Base-by-base conservation (phyloP, 2,888 invertebrate genomes). In the Calliopum simillimum region DNA sequence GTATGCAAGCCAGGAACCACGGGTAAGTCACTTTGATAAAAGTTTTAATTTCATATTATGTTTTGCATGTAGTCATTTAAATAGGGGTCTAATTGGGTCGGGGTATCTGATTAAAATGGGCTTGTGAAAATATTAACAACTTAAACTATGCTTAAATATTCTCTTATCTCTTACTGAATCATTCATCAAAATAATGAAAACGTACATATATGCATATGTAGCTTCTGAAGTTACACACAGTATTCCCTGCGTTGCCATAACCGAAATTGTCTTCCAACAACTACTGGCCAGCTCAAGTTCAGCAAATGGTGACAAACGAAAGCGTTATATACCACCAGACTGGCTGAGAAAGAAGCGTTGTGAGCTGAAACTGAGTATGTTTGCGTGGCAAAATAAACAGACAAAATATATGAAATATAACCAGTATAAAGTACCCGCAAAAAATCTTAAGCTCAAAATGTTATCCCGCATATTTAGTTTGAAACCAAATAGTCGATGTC, bases 1-100 rank as follows among this genome's bases (percentile, higher is more conserved):
- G 78, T 86, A 41, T 86, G 87, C 79, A 86, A 85, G 79, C 84
- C 86, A 73, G 86, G 86, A 77, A 82, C 84, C 51, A 80, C 82
- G 78, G 86, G 86, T 85, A 74, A 84, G 81, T 81, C 21, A 25
- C 11, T 14, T 8, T 12, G 16, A 21, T 41, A 11, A 49, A 41
- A n/a, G 6, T 8, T 53, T 41, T 21, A 49, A 5, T 33, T 13
- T 51, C 4, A 19, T 23, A 33, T 33, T 33, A 33, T 33, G 33
- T 5, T 33, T 33, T 33, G 33, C 33, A 33, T 33, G 33, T 33
- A 6, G 4, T 4, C n/a, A n/a, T n/a, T 5, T 5, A 33, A 33
- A 33, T 8, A 33, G 1, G 5, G 25, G 49, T 49, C 12, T 19
- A n/a, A 53, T 47, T 23, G 47, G 62, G n/a, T 33, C 2, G 33